Base-by-base conservation (phyloP, 2,888 invertebrate genomes). In the Dasypogon diadema region DNA sequence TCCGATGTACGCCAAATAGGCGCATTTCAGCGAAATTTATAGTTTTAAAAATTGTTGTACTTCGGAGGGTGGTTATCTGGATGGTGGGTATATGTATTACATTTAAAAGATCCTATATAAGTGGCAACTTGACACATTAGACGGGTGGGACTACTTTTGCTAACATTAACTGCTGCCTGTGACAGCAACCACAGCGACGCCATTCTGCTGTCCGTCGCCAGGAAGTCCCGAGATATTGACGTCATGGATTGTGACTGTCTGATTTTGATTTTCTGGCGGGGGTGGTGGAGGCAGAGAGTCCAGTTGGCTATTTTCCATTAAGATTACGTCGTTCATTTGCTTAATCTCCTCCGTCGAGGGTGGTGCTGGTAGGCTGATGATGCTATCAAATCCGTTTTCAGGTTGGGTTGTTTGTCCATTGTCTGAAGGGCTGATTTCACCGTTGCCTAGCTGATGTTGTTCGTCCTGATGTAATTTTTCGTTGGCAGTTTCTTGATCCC, bases 401-500 rank as follows among this genome's bases (percentile, higher is more conserved):
- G 34, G 14, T 12, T 51, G 26, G 10, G 18, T 48, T n/a, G 26
- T 56, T 54, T 60, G 48, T 26, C 63, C 76, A 18, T 77, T 74
- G 75, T 76, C 51, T 22, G 30, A 14, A 2, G n/a, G 30, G 34
- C 54, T 70, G 4, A 51, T 30, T 34, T 75, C 79, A 48, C 87
- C 86, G 80, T 88, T 87, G n/a, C 88, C 88, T 58, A 88, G 81
- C 77, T 88, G 86, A 75, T 30, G 54, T 86, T 82, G 30, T 87
- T 86, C 1, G 85, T 85, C 1, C 10, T 87, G 87, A 54, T 88
- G 88, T 63, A 86, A 85, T 30, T 87, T 77, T 77, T 87, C 87
- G 80, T 85, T 87, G 30, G 54, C 65, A 42, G 24, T 16, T 6
- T 55, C 56, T 16, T 55, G 16, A 18, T 46, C 56, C 18, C 22